Base-by-base conservation (phyloP, 2,113 vertebrate genomes). In the Alectura lathami region DNA sequence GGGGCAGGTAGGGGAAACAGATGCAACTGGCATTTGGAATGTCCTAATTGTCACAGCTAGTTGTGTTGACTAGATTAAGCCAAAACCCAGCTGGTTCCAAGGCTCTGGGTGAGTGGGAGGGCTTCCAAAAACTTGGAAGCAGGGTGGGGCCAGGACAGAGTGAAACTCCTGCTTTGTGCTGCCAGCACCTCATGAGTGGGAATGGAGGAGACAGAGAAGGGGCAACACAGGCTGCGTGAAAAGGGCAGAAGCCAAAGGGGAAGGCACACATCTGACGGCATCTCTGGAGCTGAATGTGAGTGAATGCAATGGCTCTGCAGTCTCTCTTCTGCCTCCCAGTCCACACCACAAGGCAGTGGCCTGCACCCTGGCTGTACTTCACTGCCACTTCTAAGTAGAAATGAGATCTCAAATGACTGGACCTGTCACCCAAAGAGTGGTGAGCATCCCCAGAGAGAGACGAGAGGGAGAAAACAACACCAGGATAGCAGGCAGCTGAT, bases 191-290 rank as follows among this genome's bases (percentile, higher is more conserved):
- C 13, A 38, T 30, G 32, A 10, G 30, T 21, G 18, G 23, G 50
- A 59, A 84, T 34, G 22, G 20, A 27, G 27, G 5, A 60, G 32
- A 29, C 13, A 32, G 47, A 22, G 26, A 48, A 42, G 17, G 40
- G 8, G 53, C 11, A 6, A 18, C 40, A 43, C 17, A 50, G 34
- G n/a, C 38, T 40, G 64, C 16, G 36, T 56, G 29, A n/a, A 45
- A 45, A 53, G 18, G 9, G 29, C 23, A 29, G 22, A 42, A 32
- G 16, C n/a, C n/a, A 20, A n/a, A n/a, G 45, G 7, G 5, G 6
- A 16, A 26, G 59, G 51, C 7, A 40, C 10, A 10, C 0, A 0
- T 64, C 30, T 22, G 26, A 22, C 0, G 1, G 47, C 9, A 22
- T 7, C 27, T 38, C 26, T 63, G 34, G 43, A 50, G 12, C 36